A percentile compares a stretch with the other conserved stretches of the same genome.
These are phyloP conservation scores for Pristis pectinata DNA, from an alignment of 2,797 vertebrate genomes.

Conservation along the genomic window DNA sequence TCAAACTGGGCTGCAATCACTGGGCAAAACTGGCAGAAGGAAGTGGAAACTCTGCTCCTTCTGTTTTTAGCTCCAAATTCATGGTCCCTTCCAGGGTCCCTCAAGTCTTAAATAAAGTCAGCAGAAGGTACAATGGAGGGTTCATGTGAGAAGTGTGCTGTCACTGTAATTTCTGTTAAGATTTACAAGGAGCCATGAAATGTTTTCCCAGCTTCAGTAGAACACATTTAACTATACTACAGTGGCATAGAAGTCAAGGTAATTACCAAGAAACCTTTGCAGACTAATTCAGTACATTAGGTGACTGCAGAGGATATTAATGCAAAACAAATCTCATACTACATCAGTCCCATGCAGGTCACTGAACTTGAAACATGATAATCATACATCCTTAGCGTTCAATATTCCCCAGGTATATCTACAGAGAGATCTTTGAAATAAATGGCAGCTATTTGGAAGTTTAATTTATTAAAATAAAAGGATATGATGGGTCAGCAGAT, in stretches of 20 bases:
- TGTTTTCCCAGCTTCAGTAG: background rate
- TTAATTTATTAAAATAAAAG: background rate
- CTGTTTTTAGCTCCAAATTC: background rate
- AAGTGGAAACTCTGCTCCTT: background rate
- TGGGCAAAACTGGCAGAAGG: background rate
- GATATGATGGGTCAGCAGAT: conserved; percentile 4
- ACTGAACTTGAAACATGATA: conserved; percentile 8
- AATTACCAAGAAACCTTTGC: background rate
- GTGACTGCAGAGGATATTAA: background rate
- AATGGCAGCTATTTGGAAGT: background rate
- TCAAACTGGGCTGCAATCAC: background rate
- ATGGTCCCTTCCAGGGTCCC: background rate
- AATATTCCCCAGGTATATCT: background rate
- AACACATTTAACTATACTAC: background rate
- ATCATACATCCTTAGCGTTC: background rate
- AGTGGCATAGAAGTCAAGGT: background rate
- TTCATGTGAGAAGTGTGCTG: background rate
- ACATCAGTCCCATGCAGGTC: background rate
- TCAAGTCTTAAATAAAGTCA: background rate
- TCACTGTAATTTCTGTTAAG: background rate
- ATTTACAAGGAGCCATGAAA: background rate
- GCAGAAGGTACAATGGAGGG: background rate
- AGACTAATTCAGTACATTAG: background rate
- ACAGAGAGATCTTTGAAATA: background rate
- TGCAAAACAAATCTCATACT: background rate